Evolutionary conservation across 2,797 vertebrate species (phyloP).

Genomic region (Channa striata): DNA sequence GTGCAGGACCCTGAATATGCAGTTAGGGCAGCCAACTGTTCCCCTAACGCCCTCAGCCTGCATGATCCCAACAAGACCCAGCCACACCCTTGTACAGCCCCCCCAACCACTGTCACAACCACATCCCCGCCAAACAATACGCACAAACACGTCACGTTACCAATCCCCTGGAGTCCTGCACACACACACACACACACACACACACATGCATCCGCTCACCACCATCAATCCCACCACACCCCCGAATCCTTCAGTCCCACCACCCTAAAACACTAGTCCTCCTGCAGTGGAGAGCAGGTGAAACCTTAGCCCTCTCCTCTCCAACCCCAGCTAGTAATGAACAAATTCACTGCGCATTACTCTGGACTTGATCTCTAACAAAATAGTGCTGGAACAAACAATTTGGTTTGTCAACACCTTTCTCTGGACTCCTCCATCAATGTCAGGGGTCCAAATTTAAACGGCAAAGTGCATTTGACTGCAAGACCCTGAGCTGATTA

Average conservation of each 20-base stretch:
- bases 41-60: constrained; percentile 74
- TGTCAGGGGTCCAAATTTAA: constrained; percentile 99
- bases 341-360: constrained; percentile 99
- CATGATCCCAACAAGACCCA: constrained; percentile 61
- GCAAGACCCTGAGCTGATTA: constrained; percentile 99
- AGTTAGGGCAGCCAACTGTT: constrained; percentile 48
- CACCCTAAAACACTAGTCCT: constrained; percentile 52
- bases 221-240: constrained; percentile 36
- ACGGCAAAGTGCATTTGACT: constrained; percentile 99
- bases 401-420: constrained; percentile 99
- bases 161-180: constrained; percentile 25
- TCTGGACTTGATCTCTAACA: constrained; percentile 99
- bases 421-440: constrained; percentile 99
- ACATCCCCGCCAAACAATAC: constrained; percentile 61
- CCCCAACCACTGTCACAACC: constrained; percentile 38
- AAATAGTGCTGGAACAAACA: constrained; percentile 99
- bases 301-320: constrained; percentile 68
- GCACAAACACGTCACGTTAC: constrained; percentile 42
- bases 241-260: constrained; percentile 25
- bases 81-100: constrained; percentile 8
- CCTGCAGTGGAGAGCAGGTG: constrained; percentile 49
- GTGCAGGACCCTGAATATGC: constrained; percentile 16
- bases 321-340: constrained; percentile 89
- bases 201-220: constrained; percentile 47
- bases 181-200: constrained; percentile 33